A percentile compares a stretch with the other conserved stretches of the same genome.
phyloP scores from a whole-genome alignment of 1,140 invertebrate genomes.

The Oedothorax gibbosus region DNA sequence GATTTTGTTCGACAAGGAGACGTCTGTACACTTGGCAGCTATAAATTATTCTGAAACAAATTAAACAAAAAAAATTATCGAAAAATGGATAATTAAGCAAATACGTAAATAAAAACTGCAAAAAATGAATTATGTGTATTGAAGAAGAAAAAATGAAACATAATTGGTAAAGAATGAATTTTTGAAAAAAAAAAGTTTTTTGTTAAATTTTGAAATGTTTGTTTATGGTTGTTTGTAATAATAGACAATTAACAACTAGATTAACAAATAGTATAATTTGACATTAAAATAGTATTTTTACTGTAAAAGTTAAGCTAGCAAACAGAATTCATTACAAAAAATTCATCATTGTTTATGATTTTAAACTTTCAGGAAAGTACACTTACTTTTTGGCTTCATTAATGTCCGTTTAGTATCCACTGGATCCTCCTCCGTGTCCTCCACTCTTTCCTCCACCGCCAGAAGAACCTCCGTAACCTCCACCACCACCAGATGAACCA shows the following conservation, averaged over 20 bases:
- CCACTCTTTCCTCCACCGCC: slow-evolving; percentile 46
- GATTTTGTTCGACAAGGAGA: slow-evolving; percentile 31
- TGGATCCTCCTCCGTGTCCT: slow-evolving; percentile 61
- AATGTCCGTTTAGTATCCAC: slow-evolving; percentile 29
- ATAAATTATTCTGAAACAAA: slow-evolving; percentile 52
- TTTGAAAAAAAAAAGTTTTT: neutral
- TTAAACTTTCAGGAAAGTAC: neutral
- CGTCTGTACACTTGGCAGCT: slow-evolving; percentile 55
- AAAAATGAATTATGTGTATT: neutral
- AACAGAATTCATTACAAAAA: neutral
- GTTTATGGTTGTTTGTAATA: neutral
- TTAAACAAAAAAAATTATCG: neutral
- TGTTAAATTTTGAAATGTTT: too few species aligned
- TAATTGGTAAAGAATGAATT: neutral
- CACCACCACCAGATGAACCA: slow-evolving; percentile 21
- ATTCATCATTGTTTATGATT: neutral
- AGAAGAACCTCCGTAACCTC: slow-evolving; percentile 45
- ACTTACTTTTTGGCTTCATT: slow-evolving; percentile 33
- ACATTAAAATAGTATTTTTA: neutral
- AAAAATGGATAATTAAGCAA: neutral
- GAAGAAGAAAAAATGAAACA: neutral
- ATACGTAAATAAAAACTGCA: too few species aligned
- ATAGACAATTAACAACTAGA: neutral
- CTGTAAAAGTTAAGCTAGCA: neutral
- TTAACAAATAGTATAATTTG: neutral